Percentiles rank a stretch among this genome's conserved stretches.
These are phyloP conservation scores for Psammodynastes pulverulentus DNA, from an alignment of 2,113 vertebrate genomes.

Conservation along the genomic window DNA sequence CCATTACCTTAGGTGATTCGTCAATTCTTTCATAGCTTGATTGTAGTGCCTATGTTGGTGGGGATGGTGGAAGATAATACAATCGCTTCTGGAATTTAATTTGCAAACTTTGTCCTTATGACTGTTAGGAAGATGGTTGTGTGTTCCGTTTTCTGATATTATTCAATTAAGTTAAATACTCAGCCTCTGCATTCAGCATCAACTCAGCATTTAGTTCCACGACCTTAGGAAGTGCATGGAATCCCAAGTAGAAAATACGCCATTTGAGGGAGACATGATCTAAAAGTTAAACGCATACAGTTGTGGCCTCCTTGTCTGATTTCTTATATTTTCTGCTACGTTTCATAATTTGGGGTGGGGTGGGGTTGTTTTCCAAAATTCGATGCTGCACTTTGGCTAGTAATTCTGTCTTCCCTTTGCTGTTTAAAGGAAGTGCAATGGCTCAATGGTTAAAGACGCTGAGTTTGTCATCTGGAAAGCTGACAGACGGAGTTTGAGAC, in stretches of 20 bases:
- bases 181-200: constrained; percentile 62
- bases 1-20: background rate
- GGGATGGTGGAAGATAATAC: constrained; percentile 52
- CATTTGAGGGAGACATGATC: constrained; percentile 7
- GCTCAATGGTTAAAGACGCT: background rate
- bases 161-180: constrained; percentile 60
- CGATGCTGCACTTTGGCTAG: constrained; percentile 44
- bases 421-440: background rate
- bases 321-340: constrained; percentile 22
- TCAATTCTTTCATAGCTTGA: background rate
- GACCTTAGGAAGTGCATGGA: constrained; percentile 64
- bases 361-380: constrained; percentile 31
- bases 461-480: background rate
- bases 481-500: background rate
- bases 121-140: constrained; percentile 68
- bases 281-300: constrained; percentile 48
- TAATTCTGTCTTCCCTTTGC: constrained; percentile 17
- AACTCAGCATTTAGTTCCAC: constrained; percentile 66
- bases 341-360: constrained; percentile 31
- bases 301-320: constrained; percentile 33
- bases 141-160: constrained; percentile 65
- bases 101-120: constrained; percentile 62
- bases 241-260: constrained; percentile 53
- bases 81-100: constrained; percentile 65
- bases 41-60: background rate